Conservation (phyloP, 2,113 vertebrate genomes). For the Cyphomyrus discorhynchus region DNA sequence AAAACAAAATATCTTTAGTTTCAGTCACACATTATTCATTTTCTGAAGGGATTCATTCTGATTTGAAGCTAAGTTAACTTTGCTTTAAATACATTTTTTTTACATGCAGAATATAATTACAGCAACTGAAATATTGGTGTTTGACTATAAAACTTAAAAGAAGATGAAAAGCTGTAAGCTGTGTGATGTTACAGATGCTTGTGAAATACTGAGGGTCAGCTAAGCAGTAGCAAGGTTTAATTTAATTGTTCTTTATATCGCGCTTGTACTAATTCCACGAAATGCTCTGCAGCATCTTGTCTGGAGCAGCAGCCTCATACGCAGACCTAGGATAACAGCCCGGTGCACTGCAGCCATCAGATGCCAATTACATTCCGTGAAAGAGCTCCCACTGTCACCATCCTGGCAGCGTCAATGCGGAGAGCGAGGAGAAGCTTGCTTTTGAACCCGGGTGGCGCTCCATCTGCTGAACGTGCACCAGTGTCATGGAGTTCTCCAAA, state of each 20-base stretch:
- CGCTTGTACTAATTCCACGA: not conserved
- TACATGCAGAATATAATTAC: not conserved
- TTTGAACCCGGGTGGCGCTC: not conserved
- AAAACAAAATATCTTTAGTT: not conserved
- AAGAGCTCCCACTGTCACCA: not conserved
- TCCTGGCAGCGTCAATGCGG: not conserved
- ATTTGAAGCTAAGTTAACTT: not conserved
- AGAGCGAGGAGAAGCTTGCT: not conserved
- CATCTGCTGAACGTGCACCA: not conserved
- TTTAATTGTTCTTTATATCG: not conserved
- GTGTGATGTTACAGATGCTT: not conserved
- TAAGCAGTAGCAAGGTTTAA: not conserved
- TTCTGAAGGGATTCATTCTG: not conserved
- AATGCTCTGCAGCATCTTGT: not conserved
- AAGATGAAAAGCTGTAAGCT: not conserved
- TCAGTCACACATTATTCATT: not conserved
- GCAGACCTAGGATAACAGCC: not conserved
- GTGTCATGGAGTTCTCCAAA: not conserved
- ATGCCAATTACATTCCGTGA: not conserved
- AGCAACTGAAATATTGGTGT: not conserved
- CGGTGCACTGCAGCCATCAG: not conserved
- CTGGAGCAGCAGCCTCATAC: not conserved
- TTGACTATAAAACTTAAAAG: not conserved
- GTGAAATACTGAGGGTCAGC: not conserved
- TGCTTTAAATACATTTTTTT: not conserved